phyloP scores from a whole-genome alignment of 1,140 invertebrate species.

The Sesamia nonagrioides region DNA sequence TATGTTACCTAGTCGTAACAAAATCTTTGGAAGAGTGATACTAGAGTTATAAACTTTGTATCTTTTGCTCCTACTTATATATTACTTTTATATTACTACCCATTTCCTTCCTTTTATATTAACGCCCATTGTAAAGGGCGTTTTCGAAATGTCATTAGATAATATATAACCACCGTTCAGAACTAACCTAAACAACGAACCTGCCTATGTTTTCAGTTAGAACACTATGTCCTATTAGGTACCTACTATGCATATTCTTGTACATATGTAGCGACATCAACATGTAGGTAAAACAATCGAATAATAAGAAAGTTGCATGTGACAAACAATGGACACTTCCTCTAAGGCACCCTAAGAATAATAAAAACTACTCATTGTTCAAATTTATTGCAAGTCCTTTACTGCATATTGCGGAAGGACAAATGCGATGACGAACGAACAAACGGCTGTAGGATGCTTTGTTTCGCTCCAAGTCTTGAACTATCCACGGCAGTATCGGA shows the following conservation, averaged over 20 bases:
- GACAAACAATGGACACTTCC: slow-evolving; percentile 63
- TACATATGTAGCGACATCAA: too few species aligned
- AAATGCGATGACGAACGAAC: slow-evolving; percentile 29
- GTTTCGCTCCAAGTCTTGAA: slow-evolving; percentile 5
- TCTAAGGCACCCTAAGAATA: slow-evolving; percentile 70
- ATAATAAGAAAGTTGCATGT: slow-evolving; percentile 50
- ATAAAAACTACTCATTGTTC: slow-evolving; percentile 76
- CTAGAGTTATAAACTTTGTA: slow-evolving; percentile 51
- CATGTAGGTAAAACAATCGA: slow-evolving; percentile 53
- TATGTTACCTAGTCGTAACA: slow-evolving; percentile 57
- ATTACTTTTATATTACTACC: too few species aligned
- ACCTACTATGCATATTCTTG: not conserved
- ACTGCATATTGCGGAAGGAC: slow-evolving; percentile 51
- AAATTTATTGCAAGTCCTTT: slow-evolving; percentile 62
- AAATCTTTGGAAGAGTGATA: slow-evolving; percentile 53
- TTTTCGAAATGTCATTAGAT: not conserved
- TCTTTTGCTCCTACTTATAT: slow-evolving; percentile 17
- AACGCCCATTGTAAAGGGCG: slow-evolving; percentile 1
- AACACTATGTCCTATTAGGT: not conserved
- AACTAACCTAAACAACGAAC: not conserved
- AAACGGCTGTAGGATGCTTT: slow-evolving; percentile 44
- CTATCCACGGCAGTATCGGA: slow-evolving; percentile 61
- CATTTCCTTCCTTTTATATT: not conserved
- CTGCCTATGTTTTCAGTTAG: slow-evolving; percentile 15
- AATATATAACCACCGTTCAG: not conserved